Percentiles rank a stretch among this genome's conserved stretches.
These are phyloP conservation scores for Brachionus rotundiformis DNA, from an alignment of 1,140 invertebrate species.

Conservation along the genomic window DNA sequence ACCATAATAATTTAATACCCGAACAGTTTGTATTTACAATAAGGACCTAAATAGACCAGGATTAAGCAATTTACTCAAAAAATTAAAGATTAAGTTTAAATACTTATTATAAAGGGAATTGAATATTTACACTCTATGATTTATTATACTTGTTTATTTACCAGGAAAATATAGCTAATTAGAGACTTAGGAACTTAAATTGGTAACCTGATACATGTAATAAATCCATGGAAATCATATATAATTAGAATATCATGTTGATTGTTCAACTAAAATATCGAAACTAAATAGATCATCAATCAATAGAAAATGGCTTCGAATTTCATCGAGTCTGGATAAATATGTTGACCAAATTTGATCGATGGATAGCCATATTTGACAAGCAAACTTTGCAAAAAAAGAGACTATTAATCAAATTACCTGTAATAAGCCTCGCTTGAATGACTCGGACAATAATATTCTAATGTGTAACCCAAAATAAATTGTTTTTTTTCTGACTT, in stretches of 20 bases:
- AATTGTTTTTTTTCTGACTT: neutral
- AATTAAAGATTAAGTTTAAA: constrained; percentile 10
- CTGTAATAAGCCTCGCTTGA: constrained; percentile 7
- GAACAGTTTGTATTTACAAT: constrained; percentile 27
- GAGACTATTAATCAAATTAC: constrained; percentile 32
- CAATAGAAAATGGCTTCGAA: constrained; percentile 1
- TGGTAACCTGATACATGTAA: constrained; percentile 41
- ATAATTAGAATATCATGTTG: constrained; percentile 44
- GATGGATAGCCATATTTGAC: constrained; percentile 4
- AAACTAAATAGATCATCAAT: constrained; percentile 14
- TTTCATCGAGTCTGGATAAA: constrained; percentile 18
- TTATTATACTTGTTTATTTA: constrained; percentile 37
- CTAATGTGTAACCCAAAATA: neutral
- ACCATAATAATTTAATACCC: constrained; percentile 21
- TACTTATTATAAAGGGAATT: constrained; percentile 23
- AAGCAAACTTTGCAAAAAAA: neutral
- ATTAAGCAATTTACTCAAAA: constrained; percentile 37
- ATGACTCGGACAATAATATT: constrained; percentile 14
- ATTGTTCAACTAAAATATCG: constrained; percentile 26
- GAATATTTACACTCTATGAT: constrained; percentile 14
- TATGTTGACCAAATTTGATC: neutral
- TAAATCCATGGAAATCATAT: constrained; percentile 26
- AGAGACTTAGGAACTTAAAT: constrained; percentile 37
- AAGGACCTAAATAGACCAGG: constrained; percentile 31
- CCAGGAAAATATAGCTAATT: constrained; percentile 41